Percentiles rank a stretch among this genome's conserved stretches.
phyloP scores from a whole-genome alignment of 2,888 invertebrate species.

The Lepidochrysops patricia region DNA sequence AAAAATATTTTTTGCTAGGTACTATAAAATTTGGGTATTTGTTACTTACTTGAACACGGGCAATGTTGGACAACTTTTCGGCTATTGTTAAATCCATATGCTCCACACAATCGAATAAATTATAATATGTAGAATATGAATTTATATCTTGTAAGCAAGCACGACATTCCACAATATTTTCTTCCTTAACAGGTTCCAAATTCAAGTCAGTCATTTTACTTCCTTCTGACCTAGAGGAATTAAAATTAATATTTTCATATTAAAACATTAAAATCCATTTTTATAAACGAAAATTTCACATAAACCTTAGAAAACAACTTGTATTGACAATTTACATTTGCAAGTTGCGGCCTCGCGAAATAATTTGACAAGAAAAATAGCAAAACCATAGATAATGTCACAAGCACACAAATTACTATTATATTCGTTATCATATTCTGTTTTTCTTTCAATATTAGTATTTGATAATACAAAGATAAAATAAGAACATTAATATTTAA shows the following conservation, averaged over 20 bases:
- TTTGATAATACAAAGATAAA: no score
- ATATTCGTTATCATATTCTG: no score
- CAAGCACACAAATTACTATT: not conserved
- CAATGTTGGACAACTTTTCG: constrained; percentile 44
- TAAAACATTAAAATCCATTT: no score
- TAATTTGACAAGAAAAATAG: not conserved
- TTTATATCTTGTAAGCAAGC: constrained; percentile 41
- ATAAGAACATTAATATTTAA: no score
- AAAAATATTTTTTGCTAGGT: no score
- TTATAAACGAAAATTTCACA: no score
- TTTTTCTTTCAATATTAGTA: no score
- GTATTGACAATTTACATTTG: not conserved
- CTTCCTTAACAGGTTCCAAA: constrained; percentile 9
- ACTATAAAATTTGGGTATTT: no score
- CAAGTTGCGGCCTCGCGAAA: not conserved
- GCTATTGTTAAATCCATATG: constrained; percentile 49
- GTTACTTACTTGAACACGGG: constrained; percentile 42
- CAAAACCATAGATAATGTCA: not conserved
- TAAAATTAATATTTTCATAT: not conserved
- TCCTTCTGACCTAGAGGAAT: not conserved
- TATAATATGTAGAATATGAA: constrained; percentile 29
- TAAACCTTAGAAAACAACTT: no score
- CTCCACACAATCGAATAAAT: constrained; percentile 45
- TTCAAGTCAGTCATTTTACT: constrained; percentile 18
- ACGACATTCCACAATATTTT: constrained; percentile 39